phyloP scores from a whole-genome alignment of 1,140 invertebrate species.

The Drosophila novamexicana region DNA sequence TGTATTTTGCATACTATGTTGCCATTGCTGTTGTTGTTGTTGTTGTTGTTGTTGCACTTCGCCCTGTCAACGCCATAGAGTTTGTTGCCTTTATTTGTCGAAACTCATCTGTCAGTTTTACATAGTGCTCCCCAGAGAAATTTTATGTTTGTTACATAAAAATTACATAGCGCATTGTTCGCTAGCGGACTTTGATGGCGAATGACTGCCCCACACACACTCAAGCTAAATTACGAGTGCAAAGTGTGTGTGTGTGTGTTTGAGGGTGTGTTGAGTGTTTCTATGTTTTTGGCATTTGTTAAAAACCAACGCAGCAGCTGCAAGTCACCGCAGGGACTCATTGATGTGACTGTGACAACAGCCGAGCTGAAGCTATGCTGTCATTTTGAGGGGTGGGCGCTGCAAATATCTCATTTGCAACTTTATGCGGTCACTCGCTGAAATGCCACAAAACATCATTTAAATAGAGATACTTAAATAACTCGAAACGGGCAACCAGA shows the following conservation, averaged over 20 bases:
- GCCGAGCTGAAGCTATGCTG: constrained; percentile 54
- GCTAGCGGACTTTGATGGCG: constrained; percentile 72
- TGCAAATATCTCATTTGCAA: constrained; percentile 68
- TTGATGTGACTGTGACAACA: constrained; percentile 76
- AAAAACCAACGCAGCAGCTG: constrained; percentile 57
- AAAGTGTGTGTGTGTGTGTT: not conserved
- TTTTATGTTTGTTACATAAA: constrained; percentile 80
- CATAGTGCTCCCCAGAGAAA: constrained; percentile 79
- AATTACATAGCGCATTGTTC: constrained; percentile 77
- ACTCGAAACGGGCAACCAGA: not conserved
- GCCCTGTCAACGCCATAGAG: constrained; percentile 41
- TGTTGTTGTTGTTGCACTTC: constrained; percentile 32
- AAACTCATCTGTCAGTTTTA: constrained; percentile 79
- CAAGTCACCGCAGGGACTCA: constrained; percentile 62
- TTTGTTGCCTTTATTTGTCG: constrained; percentile 44
- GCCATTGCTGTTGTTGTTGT: constrained; percentile 13
- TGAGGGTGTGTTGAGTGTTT: constrained; percentile 37
- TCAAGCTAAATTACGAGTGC: not conserved
- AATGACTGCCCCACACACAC: constrained; percentile 53
- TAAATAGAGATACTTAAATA: constrained; percentile 13
- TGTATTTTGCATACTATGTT: constrained; percentile 35
- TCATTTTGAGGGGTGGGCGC: constrained; percentile 37
- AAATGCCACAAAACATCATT: constrained; percentile 10
- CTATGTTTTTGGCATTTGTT: constrained; percentile 77
- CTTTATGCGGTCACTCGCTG: constrained; percentile 41